Evolutionary conservation across 2,888 invertebrate genomes (phyloP).

Genomic region (Papilio protenor): DNA sequence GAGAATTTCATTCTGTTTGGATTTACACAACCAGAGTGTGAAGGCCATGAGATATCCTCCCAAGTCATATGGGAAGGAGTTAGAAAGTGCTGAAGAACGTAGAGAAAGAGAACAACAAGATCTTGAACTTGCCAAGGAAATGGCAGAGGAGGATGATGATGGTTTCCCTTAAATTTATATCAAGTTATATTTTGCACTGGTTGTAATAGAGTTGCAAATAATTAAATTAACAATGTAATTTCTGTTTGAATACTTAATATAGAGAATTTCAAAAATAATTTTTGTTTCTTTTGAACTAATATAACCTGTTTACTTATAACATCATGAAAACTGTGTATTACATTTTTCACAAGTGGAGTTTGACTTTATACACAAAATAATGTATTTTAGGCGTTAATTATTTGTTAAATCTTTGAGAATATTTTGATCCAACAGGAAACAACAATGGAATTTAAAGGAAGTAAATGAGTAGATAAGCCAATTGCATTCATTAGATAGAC

Average conservation of each 20-base stretch:
- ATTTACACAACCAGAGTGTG: conserved; percentile 99
- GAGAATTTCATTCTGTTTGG: conserved; percentile 98
- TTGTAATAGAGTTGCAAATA: conserved; percentile 20
- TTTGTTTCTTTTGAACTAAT: conserved; percentile 7
- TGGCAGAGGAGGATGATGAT: conserved; percentile 99
- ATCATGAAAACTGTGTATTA: background rate
- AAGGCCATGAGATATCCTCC: conserved; percentile 99
- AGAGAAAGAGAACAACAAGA: conserved; percentile 99
- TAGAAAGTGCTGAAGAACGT: conserved; percentile 98
- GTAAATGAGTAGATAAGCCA: background rate
- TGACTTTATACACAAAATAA: background rate
- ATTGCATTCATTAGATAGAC: background rate
- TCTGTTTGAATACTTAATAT: conserved; percentile 32
- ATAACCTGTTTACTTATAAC: background rate
- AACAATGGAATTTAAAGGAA: background rate
- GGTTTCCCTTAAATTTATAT: conserved; percentile 84
- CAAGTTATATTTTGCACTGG: conserved; percentile 10
- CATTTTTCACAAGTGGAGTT: background rate
- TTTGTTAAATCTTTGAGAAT: background rate
- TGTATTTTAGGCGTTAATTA: background rate
- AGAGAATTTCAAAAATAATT: background rate
- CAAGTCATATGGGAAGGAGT: conserved; percentile 98
- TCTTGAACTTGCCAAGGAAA: conserved; percentile 99
- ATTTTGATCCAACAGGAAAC: background rate
- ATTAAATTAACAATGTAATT: conserved; percentile 29